Base-by-base conservation (phyloP, 2,113 vertebrate species). In the Daubentonia madagascariensis region DNA sequence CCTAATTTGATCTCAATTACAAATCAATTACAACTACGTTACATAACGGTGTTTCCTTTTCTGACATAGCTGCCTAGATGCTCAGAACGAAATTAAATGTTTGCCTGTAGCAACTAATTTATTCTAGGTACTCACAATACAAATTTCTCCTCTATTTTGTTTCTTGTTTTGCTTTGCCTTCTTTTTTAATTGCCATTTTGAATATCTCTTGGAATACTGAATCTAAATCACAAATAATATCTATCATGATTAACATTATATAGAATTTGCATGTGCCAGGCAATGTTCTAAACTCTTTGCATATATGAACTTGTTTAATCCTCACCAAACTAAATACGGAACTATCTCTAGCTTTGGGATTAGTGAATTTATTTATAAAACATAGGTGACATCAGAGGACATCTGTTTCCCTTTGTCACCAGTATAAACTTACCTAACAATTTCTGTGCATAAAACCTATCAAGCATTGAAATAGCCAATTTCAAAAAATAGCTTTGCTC, bases 311-410 rank as follows among this genome's bases (percentile, higher is more conserved):
- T 93, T n/a, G 37, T 78, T 68, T 85, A 93, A 87, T 76, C 72
- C 35, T 45, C 59, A 75, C 13, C 5, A 94, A 87, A 81, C 35
- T 81, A 94, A 96, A 91, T 85, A 70, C 75, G 35, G 9, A 96
- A 20, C 30, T 67, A 72, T 72, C 65, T 79, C n/a, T 92, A 67
- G 32, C 80, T 89, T 79, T 89, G 13, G 61, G 13, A 78, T 92
- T 94, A 95, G 50, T 88, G 35, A 81, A 90, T 1, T 89, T 93
- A 92, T 95, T 92, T 97, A 93, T 92, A 90, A 94, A 95, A 93
- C 25, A 89, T 52, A 94, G 40, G 54, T 92, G 54, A 79, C 63
- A 95, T 89, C 59, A 89, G 83, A 70, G 43, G 61, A 67, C 12
- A 37, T 76, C 76, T 92, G 40, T 91, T 92, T 94, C 54, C n/a